A percentile compares a stretch with the other conserved stretches of the same genome.
Conservation (phyloP, 2,888 invertebrate genomes). For the Acronicta alni region DNA sequence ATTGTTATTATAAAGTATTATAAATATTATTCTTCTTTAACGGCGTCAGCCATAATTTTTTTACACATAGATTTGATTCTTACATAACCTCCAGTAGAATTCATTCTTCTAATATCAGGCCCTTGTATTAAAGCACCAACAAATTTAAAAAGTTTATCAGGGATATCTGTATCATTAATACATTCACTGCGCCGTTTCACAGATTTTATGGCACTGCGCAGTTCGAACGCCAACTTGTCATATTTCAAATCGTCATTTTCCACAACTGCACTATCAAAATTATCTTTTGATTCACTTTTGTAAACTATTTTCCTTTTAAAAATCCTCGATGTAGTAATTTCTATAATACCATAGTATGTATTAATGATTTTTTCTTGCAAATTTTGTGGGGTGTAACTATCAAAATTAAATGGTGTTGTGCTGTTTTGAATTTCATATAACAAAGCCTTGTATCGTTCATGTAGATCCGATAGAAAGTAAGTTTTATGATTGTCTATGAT, state of each 20-base stretch:
- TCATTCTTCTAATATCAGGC: not conserved
- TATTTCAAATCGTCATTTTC: conserved; percentile 18
- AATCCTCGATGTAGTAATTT: conserved; percentile 11
- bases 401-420: conserved; percentile 2
- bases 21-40: conserved; percentile 5
- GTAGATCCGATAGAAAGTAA: conserved; percentile 23
- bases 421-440: conserved; percentile 23
- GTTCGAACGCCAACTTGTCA: conserved; percentile 31
- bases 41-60: conserved; percentile 3
- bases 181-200: conserved; percentile 6
- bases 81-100: conserved; percentile 5
- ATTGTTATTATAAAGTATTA: no score
- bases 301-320: conserved; percentile 23
- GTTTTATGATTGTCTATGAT: conserved; percentile 21
- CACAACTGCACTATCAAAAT: conserved; percentile 4
- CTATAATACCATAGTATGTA: conserved; percentile 3
- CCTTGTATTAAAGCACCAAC: conserved; percentile 15
- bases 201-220: conserved; percentile 17
- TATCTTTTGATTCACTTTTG: conserved; percentile 7
- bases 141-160: conserved; percentile 20
- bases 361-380: conserved; percentile 23
- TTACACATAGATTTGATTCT: conserved; percentile 13
- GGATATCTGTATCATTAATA: not conserved
- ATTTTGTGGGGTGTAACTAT: not conserved
- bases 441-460: conserved; percentile 26